Base-by-base conservation (phyloP, 2,113 vertebrate species). In the Nannospalax galili region DNA sequence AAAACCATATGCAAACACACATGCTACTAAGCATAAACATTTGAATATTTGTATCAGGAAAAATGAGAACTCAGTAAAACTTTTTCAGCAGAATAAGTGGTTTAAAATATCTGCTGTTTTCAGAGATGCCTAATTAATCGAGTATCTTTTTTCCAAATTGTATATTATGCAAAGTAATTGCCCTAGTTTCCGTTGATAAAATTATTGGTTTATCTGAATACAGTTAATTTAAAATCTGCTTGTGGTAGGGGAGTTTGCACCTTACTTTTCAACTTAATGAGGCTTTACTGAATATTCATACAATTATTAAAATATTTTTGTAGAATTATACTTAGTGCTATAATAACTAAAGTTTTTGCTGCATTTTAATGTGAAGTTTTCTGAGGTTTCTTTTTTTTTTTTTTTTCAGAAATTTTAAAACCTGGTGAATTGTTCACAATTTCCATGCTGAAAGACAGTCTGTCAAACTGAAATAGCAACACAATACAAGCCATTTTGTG, bases 401-500 rank as follows among this genome's bases (percentile, higher is more conserved):
- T 96, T 93, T 56, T 60, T 88, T 86, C 30, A 94, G 64, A 96
- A 95, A 96, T 96, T 96, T 78, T 62, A 97, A 98, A 97, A 84
- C 95, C 86, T 97, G 78, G 87, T 84, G 97, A 97, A 98, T 98
- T 97, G 93, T 94, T 98, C 96, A 67, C 81, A 87, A 96, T 97
- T 93, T 92, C 90, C 92, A 40, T 88, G 74, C 97, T 97, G 91
- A 93, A 96, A 97, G 96, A 95, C 88, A 93, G 69, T 96, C 96
- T 96, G 85, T 96, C 98, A 97, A 95, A 97, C 98, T 94, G 94
- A 94, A 98, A 95, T 97, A 97, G 97, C 85, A 93, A 92, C 37
- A 78, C 85, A 62, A 26, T 98, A 92, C 94, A 95, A 97, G 94
- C 90, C 95, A 96, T 0, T 0, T 89, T 96, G 84, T 96, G 95